phyloP scores from a whole-genome alignment of 1,140 invertebrate species.

The Drosophila sechellia region DNA sequence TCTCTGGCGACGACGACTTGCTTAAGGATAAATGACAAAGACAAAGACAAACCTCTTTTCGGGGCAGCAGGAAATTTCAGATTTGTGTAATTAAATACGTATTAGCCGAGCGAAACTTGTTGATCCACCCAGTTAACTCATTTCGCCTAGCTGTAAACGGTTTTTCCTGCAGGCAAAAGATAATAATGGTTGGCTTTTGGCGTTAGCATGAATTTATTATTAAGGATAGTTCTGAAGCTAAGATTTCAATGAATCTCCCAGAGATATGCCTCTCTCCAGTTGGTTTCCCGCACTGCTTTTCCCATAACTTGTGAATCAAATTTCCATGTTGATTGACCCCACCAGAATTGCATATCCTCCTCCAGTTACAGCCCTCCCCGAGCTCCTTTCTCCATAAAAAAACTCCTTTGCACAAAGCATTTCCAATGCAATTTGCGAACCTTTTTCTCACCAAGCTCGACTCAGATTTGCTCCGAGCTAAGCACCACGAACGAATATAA shows the following conservation, averaged over 20 bases:
- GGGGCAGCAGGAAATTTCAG: conserved; percentile 44
- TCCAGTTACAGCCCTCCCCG: conserved; percentile 11
- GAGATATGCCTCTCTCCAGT: neutral
- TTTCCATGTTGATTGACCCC: conserved; percentile 54
- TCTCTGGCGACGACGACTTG: conserved; percentile 36
- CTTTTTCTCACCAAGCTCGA: conserved; percentile 56
- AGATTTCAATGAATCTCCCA: neutral
- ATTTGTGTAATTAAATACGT: conserved; percentile 60
- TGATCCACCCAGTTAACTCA: conserved; percentile 30
- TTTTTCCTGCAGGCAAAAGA: neutral
- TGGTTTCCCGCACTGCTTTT: conserved; percentile 21
- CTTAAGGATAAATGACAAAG: conserved; percentile 51
- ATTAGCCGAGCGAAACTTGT: conserved; percentile 46
- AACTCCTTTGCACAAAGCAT: conserved; percentile 37
- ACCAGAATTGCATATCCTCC: conserved; percentile 49
- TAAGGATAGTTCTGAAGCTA: too few species aligned
- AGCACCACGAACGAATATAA: conserved; percentile 45
- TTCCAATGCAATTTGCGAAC: conserved; percentile 63
- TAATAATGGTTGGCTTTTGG: neutral
- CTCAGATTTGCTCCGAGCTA: conserved; percentile 62
- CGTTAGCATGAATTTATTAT: too few species aligned
- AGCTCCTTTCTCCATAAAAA: conserved; percentile 17
- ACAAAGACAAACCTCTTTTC: conserved; percentile 57
- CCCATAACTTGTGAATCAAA: conserved; percentile 55
- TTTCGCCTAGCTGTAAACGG: conserved; percentile 25